Base-by-base conservation (phyloP, 2,797 vertebrate species). In the Catamblyrhynchus diadema region DNA sequence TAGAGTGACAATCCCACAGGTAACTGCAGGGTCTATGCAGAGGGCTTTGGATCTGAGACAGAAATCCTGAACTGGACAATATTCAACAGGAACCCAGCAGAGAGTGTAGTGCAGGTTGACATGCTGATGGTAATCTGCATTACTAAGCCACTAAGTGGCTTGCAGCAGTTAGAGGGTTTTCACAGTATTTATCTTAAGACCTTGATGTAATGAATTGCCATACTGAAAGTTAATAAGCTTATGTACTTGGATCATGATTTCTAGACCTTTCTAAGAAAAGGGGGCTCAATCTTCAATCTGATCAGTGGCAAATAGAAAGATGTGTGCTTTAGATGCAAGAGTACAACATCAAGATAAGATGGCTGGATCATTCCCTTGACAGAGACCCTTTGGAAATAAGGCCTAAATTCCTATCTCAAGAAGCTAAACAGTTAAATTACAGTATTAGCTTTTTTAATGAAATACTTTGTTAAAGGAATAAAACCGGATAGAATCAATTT, bases 401-500 rank as follows among this genome's bases (percentile, higher is more conserved):
- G 32, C 45, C 47, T 78, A 69, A 86, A 90, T 62, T 86, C 44
- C 48, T 90, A 81, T 37, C 48, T 78, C 57, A 66, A 79, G 42
- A 93, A 78, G 35, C 37, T 64, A 80, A 91, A 83, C 21, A 66
- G 88, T 89, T 96, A 95, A 94, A 87, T 53, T 86, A 89, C 56
- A 73, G 71, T 73, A 91, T 88, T 91, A 75, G 67, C 32, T 64
- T 69, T 66, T 88, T 77, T 86, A 97, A 96, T 66, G 6, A 65
- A 77, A 86, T 86, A 93, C 85, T 74, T 91, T 95, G 65, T 94
- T 95, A 93, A 88, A 96, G 79, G 74, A 97, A 83, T 86, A 96
- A 96, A 95, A 41, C 57, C 79, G 41, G 57, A 95, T 94, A 83
- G 73, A 96, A 97, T 97, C 96, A 87, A 97, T 98, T 97, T 97